Evolutionary conservation across 92 coral and sea anemone species (phyloP).

Genomic region (Palythoa grandis): DNA sequence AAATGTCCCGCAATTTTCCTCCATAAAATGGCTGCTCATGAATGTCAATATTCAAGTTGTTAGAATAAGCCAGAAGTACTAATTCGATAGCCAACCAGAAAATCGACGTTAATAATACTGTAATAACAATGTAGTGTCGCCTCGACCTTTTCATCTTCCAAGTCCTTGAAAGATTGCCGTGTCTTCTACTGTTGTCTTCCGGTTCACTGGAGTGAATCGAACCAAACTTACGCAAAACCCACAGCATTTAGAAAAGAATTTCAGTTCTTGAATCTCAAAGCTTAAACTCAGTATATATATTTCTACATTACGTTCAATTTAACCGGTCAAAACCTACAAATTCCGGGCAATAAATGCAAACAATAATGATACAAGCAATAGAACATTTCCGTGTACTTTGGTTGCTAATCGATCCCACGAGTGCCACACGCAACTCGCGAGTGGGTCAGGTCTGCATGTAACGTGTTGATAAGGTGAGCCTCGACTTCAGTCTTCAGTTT

Average conservation of each 20-base stretch:
- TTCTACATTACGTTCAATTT: background rate
- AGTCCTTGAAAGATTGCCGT: conserved; percentile 2
- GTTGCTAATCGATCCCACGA: conserved; percentile 2
- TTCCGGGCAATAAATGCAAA: background rate
- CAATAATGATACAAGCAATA: background rate
- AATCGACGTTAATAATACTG: conserved; percentile 76
- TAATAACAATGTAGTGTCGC: conserved; percentile 73
- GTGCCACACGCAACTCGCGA: conserved; percentile 38
- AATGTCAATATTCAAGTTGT: conserved; percentile 57
- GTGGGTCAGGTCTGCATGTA: background rate
- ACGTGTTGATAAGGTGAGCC: background rate
- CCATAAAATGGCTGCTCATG: conserved; percentile 37
- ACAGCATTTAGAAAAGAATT: conserved; percentile 26
- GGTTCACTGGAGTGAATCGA: conserved; percentile 33
- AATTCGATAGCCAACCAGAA: conserved; percentile 82
- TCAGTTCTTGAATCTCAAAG: background rate
- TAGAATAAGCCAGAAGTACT: conserved; percentile 70
- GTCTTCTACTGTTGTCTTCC: background rate
- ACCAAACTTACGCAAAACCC: conserved; percentile 34
- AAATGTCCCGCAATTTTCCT: conserved; percentile 28
- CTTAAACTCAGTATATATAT: background rate
- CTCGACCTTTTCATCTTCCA: conserved; percentile 66
- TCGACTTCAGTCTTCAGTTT: background rate
- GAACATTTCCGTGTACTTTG: background rate
- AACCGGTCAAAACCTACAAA: background rate